phyloP scores from a whole-genome alignment of 2,888 invertebrate species.

The Meloe dianella region DNA sequence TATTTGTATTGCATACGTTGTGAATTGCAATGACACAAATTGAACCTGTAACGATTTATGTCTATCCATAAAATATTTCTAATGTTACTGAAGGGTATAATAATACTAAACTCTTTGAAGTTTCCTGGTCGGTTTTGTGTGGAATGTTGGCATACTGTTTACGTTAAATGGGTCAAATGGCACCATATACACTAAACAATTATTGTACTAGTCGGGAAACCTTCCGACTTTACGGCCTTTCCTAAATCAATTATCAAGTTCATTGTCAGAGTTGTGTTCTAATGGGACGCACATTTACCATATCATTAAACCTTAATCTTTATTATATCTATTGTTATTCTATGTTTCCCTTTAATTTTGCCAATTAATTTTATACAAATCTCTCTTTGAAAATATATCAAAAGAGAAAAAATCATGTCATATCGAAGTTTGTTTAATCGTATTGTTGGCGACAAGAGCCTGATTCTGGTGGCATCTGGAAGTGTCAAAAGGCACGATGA shows the following conservation, averaged over 20 bases:
- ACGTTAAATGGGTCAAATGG: slow-evolving; percentile 38
- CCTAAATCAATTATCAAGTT: slow-evolving; percentile 34
- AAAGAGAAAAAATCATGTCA: no score
- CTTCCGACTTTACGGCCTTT: slow-evolving; percentile 27
- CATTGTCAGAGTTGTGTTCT: slow-evolving; percentile 29
- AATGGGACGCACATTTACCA: slow-evolving; percentile 23
- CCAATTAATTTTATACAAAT: background rate
- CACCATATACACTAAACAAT: slow-evolving; percentile 34
- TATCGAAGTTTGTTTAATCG: background rate
- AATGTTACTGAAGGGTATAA: slow-evolving; percentile 31
- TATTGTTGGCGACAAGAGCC: background rate
- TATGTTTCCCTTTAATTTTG: background rate
- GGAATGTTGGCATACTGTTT: slow-evolving; percentile 37
- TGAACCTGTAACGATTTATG: slow-evolving; percentile 30
- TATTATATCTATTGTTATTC: background rate
- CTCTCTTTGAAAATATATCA: no score
- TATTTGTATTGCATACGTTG: slow-evolving; percentile 14
- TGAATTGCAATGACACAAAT: slow-evolving; percentile 28
- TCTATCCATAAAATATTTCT: slow-evolving; percentile 24
- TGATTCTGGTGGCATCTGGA: slow-evolving; percentile 32
- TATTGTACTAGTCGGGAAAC: slow-evolving; percentile 28
- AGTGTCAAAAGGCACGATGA: slow-evolving; percentile 39
- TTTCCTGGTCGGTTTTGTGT: slow-evolving; percentile 22
- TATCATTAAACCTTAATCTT: background rate
- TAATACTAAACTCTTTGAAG: slow-evolving; percentile 30